Evolutionary conservation across 2,797 vertebrate genomes (phyloP).

Genomic region (Eulemur coronatus): DNA sequence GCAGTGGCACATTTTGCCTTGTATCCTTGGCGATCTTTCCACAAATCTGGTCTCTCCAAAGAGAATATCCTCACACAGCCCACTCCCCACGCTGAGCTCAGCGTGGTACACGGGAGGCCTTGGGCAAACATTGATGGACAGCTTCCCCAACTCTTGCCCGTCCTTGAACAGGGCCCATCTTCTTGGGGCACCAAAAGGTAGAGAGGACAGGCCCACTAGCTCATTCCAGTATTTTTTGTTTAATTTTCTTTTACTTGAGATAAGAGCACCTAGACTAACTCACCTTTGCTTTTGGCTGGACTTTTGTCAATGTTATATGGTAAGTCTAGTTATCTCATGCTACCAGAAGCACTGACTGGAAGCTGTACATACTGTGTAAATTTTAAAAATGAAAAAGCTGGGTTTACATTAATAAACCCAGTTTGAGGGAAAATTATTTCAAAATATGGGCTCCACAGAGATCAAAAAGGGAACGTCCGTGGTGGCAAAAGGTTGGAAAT

Average conservation of each 20-base stretch:
- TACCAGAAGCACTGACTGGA: background rate
- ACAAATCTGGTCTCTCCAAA: background rate
- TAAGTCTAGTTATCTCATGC: background rate
- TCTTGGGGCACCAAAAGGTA: background rate
- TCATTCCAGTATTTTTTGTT: background rate
- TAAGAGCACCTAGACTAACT: background rate
- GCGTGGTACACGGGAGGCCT: background rate
- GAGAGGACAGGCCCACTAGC: background rate
- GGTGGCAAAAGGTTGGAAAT: background rate
- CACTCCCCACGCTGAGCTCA: background rate
- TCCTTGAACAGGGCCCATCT: background rate
- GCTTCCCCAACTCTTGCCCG: background rate
- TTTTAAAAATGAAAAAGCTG: conserved; percentile 28
- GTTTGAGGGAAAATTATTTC: background rate
- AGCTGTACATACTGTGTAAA: background rate
- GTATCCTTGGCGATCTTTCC: background rate
- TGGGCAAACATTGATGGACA: background rate
- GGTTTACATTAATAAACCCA: background rate
- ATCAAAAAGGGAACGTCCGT: background rate
- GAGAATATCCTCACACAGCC: background rate
- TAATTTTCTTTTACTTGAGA: conserved; percentile 6
- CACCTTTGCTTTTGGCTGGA: background rate
- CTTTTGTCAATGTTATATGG: background rate
- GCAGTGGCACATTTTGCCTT: background rate
- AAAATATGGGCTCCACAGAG: background rate